Percentiles rank a stretch among this genome's conserved stretches.
These are phyloP conservation scores for Tanytarsus gracilentus DNA, from an alignment of 2,888 invertebrate species.

Conservation along the genomic window DNA sequence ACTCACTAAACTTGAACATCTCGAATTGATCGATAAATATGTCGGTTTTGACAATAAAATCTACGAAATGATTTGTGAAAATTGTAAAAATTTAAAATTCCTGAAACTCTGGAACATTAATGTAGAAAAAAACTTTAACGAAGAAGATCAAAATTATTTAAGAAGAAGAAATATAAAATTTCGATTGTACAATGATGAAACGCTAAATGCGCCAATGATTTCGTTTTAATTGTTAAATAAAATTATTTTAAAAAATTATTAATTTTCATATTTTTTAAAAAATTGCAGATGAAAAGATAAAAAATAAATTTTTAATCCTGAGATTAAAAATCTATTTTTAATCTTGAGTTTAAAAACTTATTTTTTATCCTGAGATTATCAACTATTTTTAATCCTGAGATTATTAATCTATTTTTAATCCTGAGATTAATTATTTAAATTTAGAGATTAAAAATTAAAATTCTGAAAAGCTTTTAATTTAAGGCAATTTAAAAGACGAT, in stretches of 20 bases:
- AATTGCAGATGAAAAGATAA: too few species aligned
- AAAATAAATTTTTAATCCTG: too few species aligned
- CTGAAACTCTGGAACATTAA: constrained; percentile 17
- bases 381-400: too few species aligned
- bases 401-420: too few species aligned
- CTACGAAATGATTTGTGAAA: constrained; percentile 15
- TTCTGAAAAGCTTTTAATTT: too few species aligned
- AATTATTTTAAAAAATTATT: not conserved
- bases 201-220: constrained; percentile 10
- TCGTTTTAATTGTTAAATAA: not conserved
- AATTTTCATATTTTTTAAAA: too few species aligned
- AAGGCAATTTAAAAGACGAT: too few species aligned
- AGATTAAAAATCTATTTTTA: too few species aligned
- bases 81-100: constrained; percentile 1
- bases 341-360: too few species aligned
- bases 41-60: constrained; percentile 10
- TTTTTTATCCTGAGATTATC: too few species aligned
- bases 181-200: constrained; percentile 20
- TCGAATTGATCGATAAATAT: constrained; percentile 15
- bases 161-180: not conserved
- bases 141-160: constrained; percentile 5
- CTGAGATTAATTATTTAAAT: too few species aligned
- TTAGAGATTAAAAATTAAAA: too few species aligned
- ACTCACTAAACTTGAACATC: constrained; percentile 1
- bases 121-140: constrained; percentile 13